phyloP scores from a whole-genome alignment of 2,888 invertebrate genomes.

The Agrochola macilenta region DNA sequence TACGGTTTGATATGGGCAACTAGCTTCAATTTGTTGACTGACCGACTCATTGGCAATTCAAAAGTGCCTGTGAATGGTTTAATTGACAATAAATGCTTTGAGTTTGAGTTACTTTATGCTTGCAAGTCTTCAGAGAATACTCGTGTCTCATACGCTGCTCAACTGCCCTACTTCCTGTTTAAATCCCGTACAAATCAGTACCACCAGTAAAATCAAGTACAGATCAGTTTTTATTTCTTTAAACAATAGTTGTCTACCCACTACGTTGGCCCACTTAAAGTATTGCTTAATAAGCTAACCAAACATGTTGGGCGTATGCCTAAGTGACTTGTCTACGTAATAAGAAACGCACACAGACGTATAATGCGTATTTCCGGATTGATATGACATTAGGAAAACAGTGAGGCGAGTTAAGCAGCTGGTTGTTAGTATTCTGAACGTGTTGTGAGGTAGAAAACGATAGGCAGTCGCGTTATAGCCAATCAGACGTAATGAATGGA shows the following conservation, averaged over 20 bases:
- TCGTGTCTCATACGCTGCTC: neutral
- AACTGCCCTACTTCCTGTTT: neutral
- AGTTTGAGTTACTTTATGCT: neutral
- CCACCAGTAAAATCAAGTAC: conserved; percentile 10
- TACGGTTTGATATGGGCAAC: neutral
- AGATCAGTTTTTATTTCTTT: conserved; percentile 21
- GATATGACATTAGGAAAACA: conserved; percentile 31
- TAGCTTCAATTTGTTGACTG: neutral
- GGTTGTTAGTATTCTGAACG: conserved; percentile 25
- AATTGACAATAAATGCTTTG: neutral
- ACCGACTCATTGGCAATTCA: neutral
- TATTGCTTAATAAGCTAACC: conserved; percentile 55
- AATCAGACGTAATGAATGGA: conserved; percentile 2
- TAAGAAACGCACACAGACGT: conserved; percentile 14
- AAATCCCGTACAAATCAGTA: neutral
- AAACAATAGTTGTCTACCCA: conserved; percentile 52
- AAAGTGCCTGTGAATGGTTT: neutral
- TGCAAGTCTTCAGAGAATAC: neutral
- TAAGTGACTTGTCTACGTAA: conserved; percentile 36
- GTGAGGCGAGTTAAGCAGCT: neutral
- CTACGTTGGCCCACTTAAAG: conserved; percentile 51
- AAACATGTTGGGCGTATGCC: conserved; percentile 40
- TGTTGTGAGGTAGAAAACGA: conserved; percentile 27
- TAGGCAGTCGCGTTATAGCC: neutral
- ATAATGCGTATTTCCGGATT: conserved; percentile 50